Evolutionary conservation across 2,888 invertebrate species (phyloP).

Genomic region (Sepiola atlantica): DNA sequence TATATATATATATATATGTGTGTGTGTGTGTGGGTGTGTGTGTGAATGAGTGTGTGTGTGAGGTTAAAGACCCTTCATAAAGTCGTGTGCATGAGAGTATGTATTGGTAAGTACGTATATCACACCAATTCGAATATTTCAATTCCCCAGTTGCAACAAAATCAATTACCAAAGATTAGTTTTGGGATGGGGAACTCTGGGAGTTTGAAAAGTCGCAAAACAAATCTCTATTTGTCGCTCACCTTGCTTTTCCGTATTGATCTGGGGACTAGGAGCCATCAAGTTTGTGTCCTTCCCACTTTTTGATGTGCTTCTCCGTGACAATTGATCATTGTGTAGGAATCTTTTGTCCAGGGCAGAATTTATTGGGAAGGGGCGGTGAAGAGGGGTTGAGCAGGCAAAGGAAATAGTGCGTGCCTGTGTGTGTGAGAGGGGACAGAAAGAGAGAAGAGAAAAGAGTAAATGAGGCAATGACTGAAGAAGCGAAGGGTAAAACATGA

Average conservation of each 20-base stretch:
- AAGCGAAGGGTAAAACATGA: neutral
- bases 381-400: neutral
- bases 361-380: neutral
- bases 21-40: too few species aligned
- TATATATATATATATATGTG: too few species aligned
- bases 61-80: neutral
- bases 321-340: slow-evolving; percentile 13
- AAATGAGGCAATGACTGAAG: neutral
- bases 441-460: neutral
- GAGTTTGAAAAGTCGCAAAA: neutral
- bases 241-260: slow-evolving; percentile 11
- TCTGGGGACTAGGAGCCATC: neutral
- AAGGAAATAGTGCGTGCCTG: neutral
- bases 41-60: neutral
- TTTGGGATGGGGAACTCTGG: slow-evolving; percentile 32
- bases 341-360: neutral
- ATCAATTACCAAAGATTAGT: slow-evolving; percentile 21
- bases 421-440: neutral
- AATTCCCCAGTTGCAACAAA: neutral
- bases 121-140: neutral
- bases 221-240: slow-evolving; percentile 20
- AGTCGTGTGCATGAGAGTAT: neutral
- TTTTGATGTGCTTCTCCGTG: slow-evolving; percentile 23
- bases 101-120: neutral
- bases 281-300: neutral